These are phyloP conservation scores for Sipha maydis DNA, from an alignment of 2,888 invertebrate genomes.

Conservation along the genomic window DNA sequence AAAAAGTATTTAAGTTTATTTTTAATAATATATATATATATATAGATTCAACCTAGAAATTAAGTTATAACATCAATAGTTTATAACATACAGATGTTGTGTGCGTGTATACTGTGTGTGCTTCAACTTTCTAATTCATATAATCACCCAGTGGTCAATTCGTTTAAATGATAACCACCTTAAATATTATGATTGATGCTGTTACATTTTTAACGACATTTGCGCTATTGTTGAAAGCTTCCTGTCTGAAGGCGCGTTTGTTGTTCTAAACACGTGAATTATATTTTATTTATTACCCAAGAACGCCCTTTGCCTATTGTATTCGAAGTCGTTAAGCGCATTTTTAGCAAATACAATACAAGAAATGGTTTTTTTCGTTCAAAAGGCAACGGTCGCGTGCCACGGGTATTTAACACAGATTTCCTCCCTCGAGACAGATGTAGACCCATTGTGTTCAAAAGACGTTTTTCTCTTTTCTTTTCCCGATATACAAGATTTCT, in stretches of 20 bases:
- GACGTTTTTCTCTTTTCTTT: constrained; percentile 57
- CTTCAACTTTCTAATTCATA: neutral
- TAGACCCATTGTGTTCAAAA: constrained; percentile 42
- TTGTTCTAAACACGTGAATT: constrained; percentile 43
- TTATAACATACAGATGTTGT: too few species aligned
- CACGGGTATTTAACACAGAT: constrained; percentile 60
- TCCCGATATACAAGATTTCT: neutral
- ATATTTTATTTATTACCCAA: constrained; percentile 49
- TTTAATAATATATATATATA: too few species aligned
- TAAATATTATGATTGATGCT: neutral
- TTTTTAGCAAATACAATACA: constrained; percentile 50
- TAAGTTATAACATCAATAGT: too few species aligned
- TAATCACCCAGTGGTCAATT: neutral
- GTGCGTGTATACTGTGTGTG: too few species aligned
- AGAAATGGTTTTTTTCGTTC: constrained; percentile 53
- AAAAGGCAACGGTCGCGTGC: constrained; percentile 62
- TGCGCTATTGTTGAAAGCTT: constrained; percentile 40
- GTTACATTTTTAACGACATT: constrained; percentile 51
- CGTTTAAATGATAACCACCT: neutral
- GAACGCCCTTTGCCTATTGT: constrained; percentile 54
- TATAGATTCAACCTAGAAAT: too few species aligned
- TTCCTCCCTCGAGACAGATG: constrained; percentile 61
- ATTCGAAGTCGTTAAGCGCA: constrained; percentile 55
- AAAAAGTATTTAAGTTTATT: too few species aligned
- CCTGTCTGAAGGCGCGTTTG: constrained; percentile 22